Evolutionary conservation across 1,140 invertebrate genomes (phyloP).

Genomic region (Calephelis virginiensis): DNA sequence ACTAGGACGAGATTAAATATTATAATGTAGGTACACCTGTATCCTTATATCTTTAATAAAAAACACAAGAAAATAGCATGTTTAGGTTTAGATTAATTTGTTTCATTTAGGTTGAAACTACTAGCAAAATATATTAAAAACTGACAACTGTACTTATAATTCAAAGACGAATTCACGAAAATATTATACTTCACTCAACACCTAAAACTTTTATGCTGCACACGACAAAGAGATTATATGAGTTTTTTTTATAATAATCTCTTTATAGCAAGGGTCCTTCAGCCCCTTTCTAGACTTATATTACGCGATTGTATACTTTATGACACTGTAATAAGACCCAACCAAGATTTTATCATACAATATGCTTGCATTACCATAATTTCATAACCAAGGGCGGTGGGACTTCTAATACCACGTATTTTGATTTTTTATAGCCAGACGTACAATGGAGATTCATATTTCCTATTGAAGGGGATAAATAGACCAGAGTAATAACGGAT

Average conservation of each 20-base stretch:
- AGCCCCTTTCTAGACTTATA: constrained; percentile 23
- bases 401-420: constrained; percentile 65
- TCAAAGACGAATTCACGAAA: constrained; percentile 1
- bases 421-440: constrained; percentile 54
- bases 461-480: constrained; percentile 15
- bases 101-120: too few relatives aligned
- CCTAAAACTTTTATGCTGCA: constrained; percentile 16
- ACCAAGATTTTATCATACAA: constrained; percentile 23
- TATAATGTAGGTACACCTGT: too few relatives aligned
- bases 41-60: too few relatives aligned
- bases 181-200: constrained; percentile 12
- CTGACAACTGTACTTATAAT: too few relatives aligned
- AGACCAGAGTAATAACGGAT: constrained; percentile 6
- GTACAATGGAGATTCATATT: constrained; percentile 47
- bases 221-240: constrained; percentile 48
- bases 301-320: constrained; percentile 38
- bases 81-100: too few relatives aligned
- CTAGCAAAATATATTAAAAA: too few relatives aligned
- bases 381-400: constrained; percentile 60
- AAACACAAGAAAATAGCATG: too few relatives aligned
- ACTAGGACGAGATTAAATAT: too few relatives aligned
- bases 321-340: constrained; percentile 24
- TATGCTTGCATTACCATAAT: constrained; percentile 59
- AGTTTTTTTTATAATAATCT: constrained; percentile 59
- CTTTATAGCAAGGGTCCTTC: constrained; percentile 44